A percentile compares a stretch with the other conserved stretches of the same genome.
phyloP scores from a whole-genome alignment of 2,797 vertebrate genomes.

The Pangasius macronema region DNA sequence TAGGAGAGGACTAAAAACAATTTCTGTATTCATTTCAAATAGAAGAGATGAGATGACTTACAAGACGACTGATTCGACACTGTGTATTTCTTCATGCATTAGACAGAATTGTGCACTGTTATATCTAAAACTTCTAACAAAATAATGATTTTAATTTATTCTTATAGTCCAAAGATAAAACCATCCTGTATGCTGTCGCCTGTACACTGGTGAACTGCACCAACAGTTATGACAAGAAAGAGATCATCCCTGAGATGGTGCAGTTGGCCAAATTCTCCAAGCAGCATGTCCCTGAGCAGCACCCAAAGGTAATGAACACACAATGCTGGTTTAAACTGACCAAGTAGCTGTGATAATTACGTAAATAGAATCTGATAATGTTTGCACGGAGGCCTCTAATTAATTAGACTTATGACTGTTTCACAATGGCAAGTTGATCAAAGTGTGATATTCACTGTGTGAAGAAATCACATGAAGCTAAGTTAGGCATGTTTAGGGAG shows the following conservation, averaged over 20 bases:
- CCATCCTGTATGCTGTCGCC: slow-evolving; percentile 91
- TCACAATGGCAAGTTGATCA: background rate
- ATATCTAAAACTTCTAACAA: background rate
- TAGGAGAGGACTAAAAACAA: slow-evolving; percentile 50
- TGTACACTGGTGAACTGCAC: slow-evolving; percentile 92
- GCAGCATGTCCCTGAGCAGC: slow-evolving; percentile 95
- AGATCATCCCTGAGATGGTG: slow-evolving; percentile 91
- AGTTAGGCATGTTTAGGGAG: background rate
- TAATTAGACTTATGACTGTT: background rate
- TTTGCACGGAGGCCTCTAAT: background rate
- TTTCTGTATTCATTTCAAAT: background rate
- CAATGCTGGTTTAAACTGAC: background rate
- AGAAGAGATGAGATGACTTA: background rate
- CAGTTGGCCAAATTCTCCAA: slow-evolving; percentile 97
- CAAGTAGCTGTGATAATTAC: background rate
- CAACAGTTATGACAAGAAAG: slow-evolving; percentile 95
- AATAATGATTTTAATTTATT: background rate
- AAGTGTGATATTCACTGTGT: background rate
- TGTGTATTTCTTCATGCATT: background rate
- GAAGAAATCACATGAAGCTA: background rate
- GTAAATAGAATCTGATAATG: background rate
- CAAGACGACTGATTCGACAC: background rate
- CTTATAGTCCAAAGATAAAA: slow-evolving; percentile 89
- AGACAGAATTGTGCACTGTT: background rate
- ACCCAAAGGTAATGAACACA: slow-evolving; percentile 86